phyloP scores from a whole-genome alignment of 1,140 invertebrate genomes.

The Oncopodura yosiiana region DNA sequence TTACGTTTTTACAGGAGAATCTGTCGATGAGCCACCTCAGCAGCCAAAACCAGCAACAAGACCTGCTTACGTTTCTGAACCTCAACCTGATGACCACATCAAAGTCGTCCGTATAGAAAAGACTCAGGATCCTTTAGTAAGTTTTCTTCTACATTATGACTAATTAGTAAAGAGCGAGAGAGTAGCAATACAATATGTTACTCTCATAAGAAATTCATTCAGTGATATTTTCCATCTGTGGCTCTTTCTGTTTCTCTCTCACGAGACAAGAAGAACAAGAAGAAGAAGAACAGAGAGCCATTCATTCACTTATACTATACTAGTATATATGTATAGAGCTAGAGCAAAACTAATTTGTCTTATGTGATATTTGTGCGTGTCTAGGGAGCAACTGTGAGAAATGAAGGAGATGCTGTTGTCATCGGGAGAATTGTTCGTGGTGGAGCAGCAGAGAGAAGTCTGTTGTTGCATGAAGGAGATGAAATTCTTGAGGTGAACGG shows the following conservation, averaged over 20 bases:
- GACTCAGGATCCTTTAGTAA: constrained; percentile 83
- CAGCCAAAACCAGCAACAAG: constrained; percentile 41
- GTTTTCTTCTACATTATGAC: constrained; percentile 37
- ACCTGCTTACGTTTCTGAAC: constrained; percentile 39
- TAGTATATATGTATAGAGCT: not conserved
- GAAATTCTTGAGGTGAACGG: constrained; percentile 95
- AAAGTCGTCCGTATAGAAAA: constrained; percentile 96
- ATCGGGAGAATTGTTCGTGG: constrained; percentile 91
- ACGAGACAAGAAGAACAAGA: too few relatives aligned
- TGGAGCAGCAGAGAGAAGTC: constrained; percentile 88
- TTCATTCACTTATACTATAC: constrained; percentile 11
- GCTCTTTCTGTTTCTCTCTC: too few relatives aligned
- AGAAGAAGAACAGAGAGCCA: too few relatives aligned
- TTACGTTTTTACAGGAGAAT: too few relatives aligned
- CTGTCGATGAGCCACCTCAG: constrained; percentile 27
- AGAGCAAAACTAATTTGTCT: too few relatives aligned
- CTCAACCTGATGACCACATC: constrained; percentile 64
- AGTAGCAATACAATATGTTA: not conserved
- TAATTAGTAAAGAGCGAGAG: not conserved
- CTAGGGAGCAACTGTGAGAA: constrained; percentile 84
- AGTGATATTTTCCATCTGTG: too few relatives aligned
- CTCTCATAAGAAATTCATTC: not conserved
- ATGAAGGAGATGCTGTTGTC: constrained; percentile 84
- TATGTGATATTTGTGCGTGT: constrained; percentile 21
- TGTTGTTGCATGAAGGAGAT: constrained; percentile 88